Base-by-base conservation (phyloP, 2,113 vertebrate genomes). In the Paradoxurus hermaphroditus region DNA sequence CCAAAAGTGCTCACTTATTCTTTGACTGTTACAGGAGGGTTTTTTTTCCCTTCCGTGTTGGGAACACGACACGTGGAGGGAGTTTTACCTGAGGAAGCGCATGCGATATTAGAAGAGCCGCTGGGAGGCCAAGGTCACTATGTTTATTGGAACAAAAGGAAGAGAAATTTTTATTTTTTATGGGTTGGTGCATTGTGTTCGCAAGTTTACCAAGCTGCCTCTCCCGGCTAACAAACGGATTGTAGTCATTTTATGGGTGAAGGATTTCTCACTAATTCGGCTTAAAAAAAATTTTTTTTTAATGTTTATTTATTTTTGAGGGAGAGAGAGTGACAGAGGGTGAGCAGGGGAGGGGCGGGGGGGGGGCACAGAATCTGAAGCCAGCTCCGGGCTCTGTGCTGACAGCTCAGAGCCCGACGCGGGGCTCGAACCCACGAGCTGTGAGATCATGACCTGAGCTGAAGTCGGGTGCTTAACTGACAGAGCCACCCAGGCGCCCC, bases 41-140 rank as follows among this genome's bases (percentile, higher is more conserved):
- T 90, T 82, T 79, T 79, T 83, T 10, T 16, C 81, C 86, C 34
- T 90, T 87, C 85, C 92, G 19, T 78, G 91, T 34, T 56, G 62
- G 34, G 72, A 91, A 56, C 94, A 29, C 44, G 94, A 59, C 79
- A 97, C 90, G 96, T 92, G 73, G 94, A 96, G 79, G 94, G 41
- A 7, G 70, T 95, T 97, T 95, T 88, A 87, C 92, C 56, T 86
- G 36, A 70, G 73, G 94, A 97, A 94, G 41, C 25, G 67, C 13
- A 70, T 56, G 39, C 0, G 16, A 23, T 73, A 83, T 44, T 91
- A 84, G 89, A 97, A 78, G 78, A 93, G 87, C 95, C 96, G 39
- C 68, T 73, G 5, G 7, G 18, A 96, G 81, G n/a, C 87, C 90
- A 87, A 73, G 85, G 87, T 75, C 51, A 90, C 65, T 96, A 8